Conservation (phyloP, 2,888 invertebrate species). For the Carabus problematicus region DNA sequence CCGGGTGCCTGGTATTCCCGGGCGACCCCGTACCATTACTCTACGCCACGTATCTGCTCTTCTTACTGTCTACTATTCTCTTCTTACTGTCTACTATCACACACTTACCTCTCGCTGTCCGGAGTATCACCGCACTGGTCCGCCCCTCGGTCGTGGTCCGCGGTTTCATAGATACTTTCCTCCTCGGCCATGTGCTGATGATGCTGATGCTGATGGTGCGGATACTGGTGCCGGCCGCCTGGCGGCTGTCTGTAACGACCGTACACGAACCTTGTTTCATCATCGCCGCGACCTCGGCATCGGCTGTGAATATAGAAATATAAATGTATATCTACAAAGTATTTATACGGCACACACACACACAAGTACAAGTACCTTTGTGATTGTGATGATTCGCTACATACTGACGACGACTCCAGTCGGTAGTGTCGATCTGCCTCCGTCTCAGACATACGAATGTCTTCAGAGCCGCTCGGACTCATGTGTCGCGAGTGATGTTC, state of each 20-base stretch:
- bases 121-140: conserved; percentile 78
- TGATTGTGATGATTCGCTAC: conserved; percentile 79
- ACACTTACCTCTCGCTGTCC: conserved; percentile 84
- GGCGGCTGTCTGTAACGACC: conserved; percentile 68
- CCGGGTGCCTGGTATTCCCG: conserved; percentile 28
- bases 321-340: background rate
- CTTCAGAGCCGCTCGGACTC: conserved; percentile 91
- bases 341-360: background rate
- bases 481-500: conserved; percentile 89
- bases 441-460: conserved; percentile 87
- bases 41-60: conserved; percentile 9
- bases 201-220: conserved; percentile 64
- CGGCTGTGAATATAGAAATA: conserved; percentile 61
- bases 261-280: conserved; percentile 75
- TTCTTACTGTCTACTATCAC: background rate
- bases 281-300: conserved; percentile 63
- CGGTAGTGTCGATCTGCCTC: conserved; percentile 89
- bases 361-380: conserved; percentile 65
- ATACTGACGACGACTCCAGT: conserved; percentile 76
- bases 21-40: conserved; percentile 46
- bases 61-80: too few species aligned
- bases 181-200: conserved; percentile 70
- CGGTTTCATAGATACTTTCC: conserved; percentile 88
- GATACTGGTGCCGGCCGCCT: conserved; percentile 53
- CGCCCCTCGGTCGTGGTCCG: conserved; percentile 72